phyloP scores from a whole-genome alignment of 2,113 vertebrate species.

The Podilymbus podiceps region DNA sequence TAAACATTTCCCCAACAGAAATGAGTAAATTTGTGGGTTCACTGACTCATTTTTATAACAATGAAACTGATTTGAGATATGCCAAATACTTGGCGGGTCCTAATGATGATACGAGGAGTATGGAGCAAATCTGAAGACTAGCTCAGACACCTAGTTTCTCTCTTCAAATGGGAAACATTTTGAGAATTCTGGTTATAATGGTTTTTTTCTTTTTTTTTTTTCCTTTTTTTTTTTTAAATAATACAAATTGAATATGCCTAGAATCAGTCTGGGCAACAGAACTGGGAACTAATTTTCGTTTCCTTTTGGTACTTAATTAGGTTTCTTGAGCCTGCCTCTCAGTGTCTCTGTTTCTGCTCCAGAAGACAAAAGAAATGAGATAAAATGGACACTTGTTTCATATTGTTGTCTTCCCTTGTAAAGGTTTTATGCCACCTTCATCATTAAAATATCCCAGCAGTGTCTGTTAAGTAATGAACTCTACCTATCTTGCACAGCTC shows the following conservation, averaged over 20 bases:
- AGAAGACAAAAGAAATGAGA: slow-evolving; percentile 60
- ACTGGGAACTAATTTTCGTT: slow-evolving; percentile 68
- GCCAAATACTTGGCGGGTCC: background rate
- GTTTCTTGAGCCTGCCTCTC: slow-evolving; percentile 51
- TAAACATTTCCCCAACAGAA: background rate
- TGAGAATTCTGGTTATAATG: slow-evolving; percentile 58
- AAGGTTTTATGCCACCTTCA: background rate
- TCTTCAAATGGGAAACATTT: slow-evolving; percentile 46
- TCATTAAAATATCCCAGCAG: background rate
- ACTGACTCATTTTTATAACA: background rate
- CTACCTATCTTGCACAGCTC: background rate
- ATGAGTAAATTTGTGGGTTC: background rate
- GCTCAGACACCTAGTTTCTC: slow-evolving; percentile 11
- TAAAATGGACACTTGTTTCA: slow-evolving; percentile 54
- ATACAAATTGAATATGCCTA: slow-evolving; percentile 55
- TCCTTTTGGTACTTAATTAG: slow-evolving; percentile 53
- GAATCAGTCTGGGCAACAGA: slow-evolving; percentile 47
- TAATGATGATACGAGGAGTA: background rate
- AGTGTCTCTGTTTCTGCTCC: slow-evolving; percentile 39
- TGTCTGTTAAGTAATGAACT: background rate
- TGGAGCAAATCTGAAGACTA: background rate
- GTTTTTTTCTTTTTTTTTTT: slow-evolving; percentile 61
- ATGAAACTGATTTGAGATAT: background rate
- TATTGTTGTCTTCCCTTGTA: background rate
- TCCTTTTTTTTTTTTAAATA: slow-evolving; percentile 64